These are phyloP conservation scores for Corythaixoides concolor DNA, from an alignment of 2,113 vertebrate species.

Conservation along the genomic window DNA sequence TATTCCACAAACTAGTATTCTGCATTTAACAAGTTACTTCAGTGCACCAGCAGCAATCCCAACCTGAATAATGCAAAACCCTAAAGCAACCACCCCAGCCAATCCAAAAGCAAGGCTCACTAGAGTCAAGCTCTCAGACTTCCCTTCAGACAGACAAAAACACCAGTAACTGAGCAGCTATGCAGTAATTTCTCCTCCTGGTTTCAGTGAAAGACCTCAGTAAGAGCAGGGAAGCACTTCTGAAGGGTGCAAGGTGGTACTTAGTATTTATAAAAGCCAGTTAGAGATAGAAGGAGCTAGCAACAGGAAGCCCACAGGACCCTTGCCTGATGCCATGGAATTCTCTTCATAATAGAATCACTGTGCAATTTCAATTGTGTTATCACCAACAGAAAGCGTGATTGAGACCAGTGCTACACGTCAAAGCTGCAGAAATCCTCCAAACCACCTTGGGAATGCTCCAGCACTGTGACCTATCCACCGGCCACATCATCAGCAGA, in stretches of 20 bases:
- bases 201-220: not conserved
- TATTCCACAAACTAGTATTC: not conserved
- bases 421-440: not conserved
- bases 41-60: not conserved
- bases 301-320: not conserved
- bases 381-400: not conserved
- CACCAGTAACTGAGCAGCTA: not conserved
- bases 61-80: not conserved
- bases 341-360: not conserved
- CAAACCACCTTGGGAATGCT: accelerated
- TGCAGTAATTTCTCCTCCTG: not conserved
- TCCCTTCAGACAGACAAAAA: not conserved
- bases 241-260: not conserved
- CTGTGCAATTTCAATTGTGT: not conserved
- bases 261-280: not conserved
- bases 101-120: not conserved
- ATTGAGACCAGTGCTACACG: accelerated
- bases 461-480: not conserved
- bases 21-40: not conserved
- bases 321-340: not conserved
- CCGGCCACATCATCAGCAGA: not conserved
- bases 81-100: not conserved
- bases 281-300: not conserved
- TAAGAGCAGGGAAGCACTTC: not conserved
- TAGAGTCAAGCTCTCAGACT: not conserved